Base-by-base conservation (phyloP, 2,113 vertebrate genomes). In the Gobius niger region DNA sequence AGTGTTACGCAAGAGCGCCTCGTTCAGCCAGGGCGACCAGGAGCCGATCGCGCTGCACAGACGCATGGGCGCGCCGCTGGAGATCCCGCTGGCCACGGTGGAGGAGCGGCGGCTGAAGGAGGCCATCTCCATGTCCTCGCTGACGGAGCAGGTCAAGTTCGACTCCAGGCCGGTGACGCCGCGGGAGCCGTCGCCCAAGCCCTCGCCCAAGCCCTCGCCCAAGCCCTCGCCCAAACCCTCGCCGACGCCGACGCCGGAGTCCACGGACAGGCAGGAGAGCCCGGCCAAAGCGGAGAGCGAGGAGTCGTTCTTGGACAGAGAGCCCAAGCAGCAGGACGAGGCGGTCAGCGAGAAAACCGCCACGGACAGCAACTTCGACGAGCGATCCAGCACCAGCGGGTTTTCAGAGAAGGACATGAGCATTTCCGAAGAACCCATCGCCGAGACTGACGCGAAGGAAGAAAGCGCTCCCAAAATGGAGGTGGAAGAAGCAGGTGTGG, bases 11-110 rank as follows among this genome's bases (percentile, higher is more conserved):
- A 99, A 99, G 84, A 97, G 96, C 85, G 95, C 96, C 61, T 99
- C 97, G 63, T 99, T 99, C 76, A 98, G 96, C 50, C 96, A 98
- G 0, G 96, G 96, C 0, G 98, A 99, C 0, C 85, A 93, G 0
- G 96, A 98, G 70, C 95, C 96, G 0, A 93, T 96, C 0, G 85
- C 93, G 56, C 85, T 96, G 71, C 96, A 98, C 71, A 93, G 97
- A 14, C 93, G 96, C 0, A 96, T 93, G 0, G 98, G 98, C 0
- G 96, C 95, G 0, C 98, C 98, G 3, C 77, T 99, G 1, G 98
- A 99, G 87, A 98, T 99, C 67, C 98, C 98, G 0, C 42, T 98
- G 75, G 94, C 95, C 18, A 91, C 90, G 12, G 64, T 95, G 6
- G 95, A 95, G 74, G 89, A 95, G 63, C 90, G 94, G 54, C 82